Conservation (phyloP, 2,888 invertebrate genomes). For the Melipona beecheii region DNA sequence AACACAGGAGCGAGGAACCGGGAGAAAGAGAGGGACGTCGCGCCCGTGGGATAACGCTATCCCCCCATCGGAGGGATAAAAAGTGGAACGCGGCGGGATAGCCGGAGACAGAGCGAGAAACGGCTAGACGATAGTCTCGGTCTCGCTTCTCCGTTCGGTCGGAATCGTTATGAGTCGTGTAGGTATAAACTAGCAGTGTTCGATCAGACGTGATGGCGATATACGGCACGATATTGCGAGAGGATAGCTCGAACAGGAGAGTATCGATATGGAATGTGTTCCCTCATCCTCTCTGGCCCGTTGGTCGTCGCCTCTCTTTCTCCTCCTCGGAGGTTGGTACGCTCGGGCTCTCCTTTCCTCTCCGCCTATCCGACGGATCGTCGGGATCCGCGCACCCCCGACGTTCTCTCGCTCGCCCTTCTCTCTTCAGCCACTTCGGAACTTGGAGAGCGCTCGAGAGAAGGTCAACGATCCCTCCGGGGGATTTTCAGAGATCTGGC, state of each 20-base stretch:
- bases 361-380: not conserved
- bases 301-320: not conserved
- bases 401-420: not conserved
- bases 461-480: slow-evolving; percentile 73
- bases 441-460: slow-evolving; percentile 66
- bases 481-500: slow-evolving; percentile 73
- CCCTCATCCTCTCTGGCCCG: slow-evolving; percentile 18
- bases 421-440: slow-evolving; percentile 58
- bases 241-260: slow-evolving; percentile 68
- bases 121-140: not conserved
- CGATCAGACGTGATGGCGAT: slow-evolving; percentile 72
- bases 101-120: not conserved
- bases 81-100: not conserved
- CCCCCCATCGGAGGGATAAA: not conserved
- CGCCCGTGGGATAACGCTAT: not conserved
- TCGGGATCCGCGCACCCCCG: not conserved
- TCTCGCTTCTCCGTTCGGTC: slow-evolving; percentile 46
- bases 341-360: not conserved
- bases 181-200: slow-evolving; percentile 73
- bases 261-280: slow-evolving; percentile 72
- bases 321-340: not conserved
- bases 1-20: no score
- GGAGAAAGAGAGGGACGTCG: slow-evolving; percentile 3
- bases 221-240: slow-evolving; percentile 72
- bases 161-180: slow-evolving; percentile 70